Evolutionary conservation across 2,797 vertebrate genomes (phyloP), one percentile per base, ranked within the genome.

Genomic region (Acrossocheilus wenchowensis): DNA sequence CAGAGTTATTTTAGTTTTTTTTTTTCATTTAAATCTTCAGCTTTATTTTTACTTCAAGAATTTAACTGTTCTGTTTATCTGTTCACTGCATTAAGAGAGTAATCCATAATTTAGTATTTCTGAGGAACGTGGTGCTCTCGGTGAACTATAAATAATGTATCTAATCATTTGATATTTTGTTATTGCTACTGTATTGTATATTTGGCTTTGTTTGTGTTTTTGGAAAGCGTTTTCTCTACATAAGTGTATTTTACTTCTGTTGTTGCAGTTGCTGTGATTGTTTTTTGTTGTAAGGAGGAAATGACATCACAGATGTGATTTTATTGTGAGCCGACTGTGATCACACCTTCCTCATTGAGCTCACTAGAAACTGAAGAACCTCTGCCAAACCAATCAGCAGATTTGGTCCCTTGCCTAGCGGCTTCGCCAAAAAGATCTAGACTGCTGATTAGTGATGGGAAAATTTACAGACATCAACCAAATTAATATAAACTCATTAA

Each of bases 401-500:
- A n/a, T 45, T 73, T 73, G 71, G 71, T 45, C 39, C 69, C 9
- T 39, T 71, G 69, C 69, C 69, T 43, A 71, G 21, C 6, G 7
- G 10, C 50, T 39, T 39, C 6, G 52, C 74, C 74, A 39, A 48
- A 73, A 73, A 17, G 41, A n/a, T 12, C 36, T 71, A 71, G 68
- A 71, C 10, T 23, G 39, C 10, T n/a, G 36, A 71, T 71, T 41
- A 12, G 69, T 12, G 21, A 72, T 43, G 39, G 69, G 69, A n/a
- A 30, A 45, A 26, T 73, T 73, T 17, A 26, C 43, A 74, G 72
- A 48, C 72, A 26, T 30, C n/a, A 12, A 48, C 6, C 72, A 26
- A 45, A 74, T 74, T 74, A 48, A 74, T 74, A 74, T 9, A 74
- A 74, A 74, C n/a, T 74, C n/a, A 26, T 81, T 50, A 66, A 66